phyloP scores from a whole-genome alignment of 1,140 invertebrate genomes.

The Himalopsyche phryganea region DNA sequence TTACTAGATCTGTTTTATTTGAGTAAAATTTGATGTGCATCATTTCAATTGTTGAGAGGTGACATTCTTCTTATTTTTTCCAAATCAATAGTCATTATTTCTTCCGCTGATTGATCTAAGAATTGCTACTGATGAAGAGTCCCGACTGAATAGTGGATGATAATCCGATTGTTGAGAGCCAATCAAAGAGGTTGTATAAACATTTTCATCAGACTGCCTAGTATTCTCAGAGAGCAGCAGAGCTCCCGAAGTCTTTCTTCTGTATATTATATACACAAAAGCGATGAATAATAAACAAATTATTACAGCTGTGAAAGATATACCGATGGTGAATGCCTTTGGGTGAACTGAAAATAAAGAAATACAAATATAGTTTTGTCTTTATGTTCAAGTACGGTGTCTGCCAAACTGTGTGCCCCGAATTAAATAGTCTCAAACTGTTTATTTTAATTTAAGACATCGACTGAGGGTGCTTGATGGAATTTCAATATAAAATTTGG shows the following conservation, averaged over 20 bases:
- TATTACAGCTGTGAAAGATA: conserved; percentile 19
- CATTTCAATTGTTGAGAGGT: not conserved
- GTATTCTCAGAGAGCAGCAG: not conserved
- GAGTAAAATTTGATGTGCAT: not conserved
- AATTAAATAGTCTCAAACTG: not conserved
- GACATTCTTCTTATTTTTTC: not conserved
- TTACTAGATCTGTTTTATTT: not conserved
- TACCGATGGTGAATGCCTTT: conserved; percentile 24
- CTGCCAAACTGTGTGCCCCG: too few relatives aligned
- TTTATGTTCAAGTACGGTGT: too few relatives aligned
- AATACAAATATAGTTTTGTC: not conserved
- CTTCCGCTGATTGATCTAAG: not conserved
- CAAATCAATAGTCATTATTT: not conserved
- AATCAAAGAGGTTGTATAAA: not conserved
- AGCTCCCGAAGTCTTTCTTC: conserved; percentile 3
- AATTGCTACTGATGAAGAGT: too few relatives aligned
- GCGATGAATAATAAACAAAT: conserved; percentile 2
- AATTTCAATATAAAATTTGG: too few relatives aligned
- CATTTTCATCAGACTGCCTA: conserved; percentile 2
- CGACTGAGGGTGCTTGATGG: too few relatives aligned
- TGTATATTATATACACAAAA: conserved; percentile 1
- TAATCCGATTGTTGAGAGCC: too few relatives aligned
- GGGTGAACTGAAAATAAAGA: conserved; percentile 18
- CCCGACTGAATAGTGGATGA: too few relatives aligned
- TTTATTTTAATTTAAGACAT: too few relatives aligned